A percentile compares a stretch with the other conserved stretches of the same genome.
phyloP scores from a whole-genome alignment of 2,113 vertebrate genomes.

The Phalacrocorax brasilianus region DNA sequence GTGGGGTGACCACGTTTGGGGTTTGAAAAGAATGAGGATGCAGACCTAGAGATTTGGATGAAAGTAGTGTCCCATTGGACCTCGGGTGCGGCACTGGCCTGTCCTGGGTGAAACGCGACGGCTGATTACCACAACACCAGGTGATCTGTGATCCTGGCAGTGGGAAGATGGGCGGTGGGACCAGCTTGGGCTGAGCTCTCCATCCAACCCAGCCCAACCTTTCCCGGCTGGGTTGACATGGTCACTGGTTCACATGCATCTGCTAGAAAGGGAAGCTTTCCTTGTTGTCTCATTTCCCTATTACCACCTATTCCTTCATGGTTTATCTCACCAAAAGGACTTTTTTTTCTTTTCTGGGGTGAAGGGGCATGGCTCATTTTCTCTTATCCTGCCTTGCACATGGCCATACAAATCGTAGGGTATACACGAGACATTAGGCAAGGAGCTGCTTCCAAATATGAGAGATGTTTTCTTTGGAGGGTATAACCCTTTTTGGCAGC shows the following conservation, averaged over 20 bases:
- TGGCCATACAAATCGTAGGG: not conserved
- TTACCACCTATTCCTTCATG: not conserved
- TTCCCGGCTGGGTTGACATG: not conserved
- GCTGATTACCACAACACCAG: not conserved
- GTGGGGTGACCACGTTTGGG: not conserved
- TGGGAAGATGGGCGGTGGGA: not conserved
- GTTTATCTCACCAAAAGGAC: not conserved
- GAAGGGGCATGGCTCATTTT: not conserved
- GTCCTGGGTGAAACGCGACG: fast-evolving
- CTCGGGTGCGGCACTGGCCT: not conserved
- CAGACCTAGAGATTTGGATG: not conserved
- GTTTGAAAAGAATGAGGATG: not conserved
- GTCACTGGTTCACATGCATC: not conserved
- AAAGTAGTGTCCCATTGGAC: not conserved
- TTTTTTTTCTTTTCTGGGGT: not conserved
- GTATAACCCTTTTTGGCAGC: not conserved
- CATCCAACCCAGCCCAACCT: not conserved
- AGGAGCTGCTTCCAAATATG: not conserved
- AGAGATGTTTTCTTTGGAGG: not conserved
- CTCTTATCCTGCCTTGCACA: not conserved
- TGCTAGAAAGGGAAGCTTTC: not conserved
- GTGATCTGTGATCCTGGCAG: not conserved
- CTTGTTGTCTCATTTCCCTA: not conserved
- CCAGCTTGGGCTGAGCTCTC: not conserved
- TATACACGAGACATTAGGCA: not conserved